Evolutionary conservation across 2,113 vertebrate species (phyloP).

Genomic region (Bostrychus sinensis): DNA sequence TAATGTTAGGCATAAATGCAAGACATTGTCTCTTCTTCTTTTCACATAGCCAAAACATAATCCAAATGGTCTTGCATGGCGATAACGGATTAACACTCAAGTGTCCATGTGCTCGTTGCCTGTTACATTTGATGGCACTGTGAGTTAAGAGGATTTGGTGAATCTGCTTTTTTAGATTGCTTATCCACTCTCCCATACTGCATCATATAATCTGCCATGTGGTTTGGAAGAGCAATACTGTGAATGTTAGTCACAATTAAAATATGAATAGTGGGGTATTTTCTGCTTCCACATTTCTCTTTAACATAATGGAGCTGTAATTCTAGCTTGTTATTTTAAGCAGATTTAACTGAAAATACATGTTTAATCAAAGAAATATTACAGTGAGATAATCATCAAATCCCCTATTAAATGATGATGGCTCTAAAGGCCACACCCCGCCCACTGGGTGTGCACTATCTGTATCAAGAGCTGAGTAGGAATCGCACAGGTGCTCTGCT

Average conservation of each 20-base stretch:
- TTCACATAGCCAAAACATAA: too few relatives aligned
- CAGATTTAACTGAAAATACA: neutral
- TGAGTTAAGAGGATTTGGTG: constrained; percentile 55
- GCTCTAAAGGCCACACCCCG: neutral
- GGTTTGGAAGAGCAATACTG: neutral
- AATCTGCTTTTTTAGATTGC: constrained; percentile 54
- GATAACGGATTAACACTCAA: neutral
- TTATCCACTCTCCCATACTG: constrained; percentile 14
- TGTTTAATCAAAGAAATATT: neutral
- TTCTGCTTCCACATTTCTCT: neutral
- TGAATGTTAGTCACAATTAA: constrained; percentile 1
- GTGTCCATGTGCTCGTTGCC: neutral
- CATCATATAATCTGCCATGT: constrained; percentile 27
- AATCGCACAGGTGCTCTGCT: neutral
- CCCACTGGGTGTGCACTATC: neutral
- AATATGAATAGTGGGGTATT: neutral
- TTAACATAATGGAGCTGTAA: constrained; percentile 5
- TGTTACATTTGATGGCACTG: constrained; percentile 20
- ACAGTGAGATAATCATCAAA: neutral
- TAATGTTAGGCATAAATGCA: too few relatives aligned
- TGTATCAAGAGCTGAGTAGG: neutral
- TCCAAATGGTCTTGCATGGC: neutral
- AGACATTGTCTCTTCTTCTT: neutral
- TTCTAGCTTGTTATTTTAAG: neutral
- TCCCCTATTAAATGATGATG: neutral